These are phyloP conservation scores for Hepsetus odoe DNA, from an alignment of 2,113 vertebrate genomes.

Conservation along the genomic window DNA sequence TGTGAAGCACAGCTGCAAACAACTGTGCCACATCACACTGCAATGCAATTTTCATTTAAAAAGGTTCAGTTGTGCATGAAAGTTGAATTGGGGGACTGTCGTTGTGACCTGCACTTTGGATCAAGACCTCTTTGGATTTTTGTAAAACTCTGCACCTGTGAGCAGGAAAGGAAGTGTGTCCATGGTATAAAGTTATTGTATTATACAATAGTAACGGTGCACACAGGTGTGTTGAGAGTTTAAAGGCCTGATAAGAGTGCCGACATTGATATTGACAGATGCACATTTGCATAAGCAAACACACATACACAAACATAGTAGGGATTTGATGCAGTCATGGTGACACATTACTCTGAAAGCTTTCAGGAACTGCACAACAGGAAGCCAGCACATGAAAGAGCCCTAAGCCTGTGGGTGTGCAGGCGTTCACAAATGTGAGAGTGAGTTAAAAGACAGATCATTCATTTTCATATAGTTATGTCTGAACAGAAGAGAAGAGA, in stretches of 20 bases:
- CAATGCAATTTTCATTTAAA: too few relatives aligned
- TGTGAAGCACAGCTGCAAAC: too few relatives aligned
- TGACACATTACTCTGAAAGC: not conserved
- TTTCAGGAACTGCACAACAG: slow-evolving; percentile 12
- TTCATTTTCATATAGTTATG: not conserved
- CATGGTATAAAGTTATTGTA: too few relatives aligned
- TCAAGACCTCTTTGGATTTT: too few relatives aligned
- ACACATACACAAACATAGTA: not conserved
- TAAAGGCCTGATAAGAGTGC: slow-evolving; percentile 29
- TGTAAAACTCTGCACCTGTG: too few relatives aligned
- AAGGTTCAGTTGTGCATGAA: too few relatives aligned
- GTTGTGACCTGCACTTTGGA: too few relatives aligned
- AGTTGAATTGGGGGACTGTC: too few relatives aligned
- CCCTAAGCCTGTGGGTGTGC: not conserved
- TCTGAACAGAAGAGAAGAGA: not conserved
- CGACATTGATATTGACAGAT: not conserved
- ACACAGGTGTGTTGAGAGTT: too few relatives aligned
- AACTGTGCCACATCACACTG: too few relatives aligned
- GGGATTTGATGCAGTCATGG: slow-evolving; percentile 17
- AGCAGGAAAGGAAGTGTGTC: too few relatives aligned
- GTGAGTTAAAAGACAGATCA: not conserved
- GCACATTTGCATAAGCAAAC: not conserved
- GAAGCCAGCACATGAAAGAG: slow-evolving; percentile 4
- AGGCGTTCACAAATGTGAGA: not conserved
- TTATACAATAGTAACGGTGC: too few relatives aligned